Conservation (phyloP, 2,797 vertebrate genomes). For the Synanceia verrucosa region DNA sequence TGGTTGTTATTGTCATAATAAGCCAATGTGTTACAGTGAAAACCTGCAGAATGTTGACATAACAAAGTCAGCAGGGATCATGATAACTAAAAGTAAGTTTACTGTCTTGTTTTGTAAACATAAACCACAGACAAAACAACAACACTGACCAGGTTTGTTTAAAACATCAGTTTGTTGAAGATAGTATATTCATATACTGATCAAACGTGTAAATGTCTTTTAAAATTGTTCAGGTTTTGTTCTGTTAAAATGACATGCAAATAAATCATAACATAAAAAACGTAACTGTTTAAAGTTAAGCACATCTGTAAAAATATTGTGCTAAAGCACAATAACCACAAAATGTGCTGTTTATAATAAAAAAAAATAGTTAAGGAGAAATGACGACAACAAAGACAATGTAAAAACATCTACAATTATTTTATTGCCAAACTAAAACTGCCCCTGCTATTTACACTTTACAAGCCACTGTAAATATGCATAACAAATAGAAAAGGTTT, state of each 20-base stretch:
- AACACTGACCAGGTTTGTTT: background rate
- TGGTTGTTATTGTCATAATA: too few species aligned
- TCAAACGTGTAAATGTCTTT: background rate
- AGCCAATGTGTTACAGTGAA: background rate
- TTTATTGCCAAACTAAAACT: conserved; percentile 85
- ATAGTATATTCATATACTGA: background rate
- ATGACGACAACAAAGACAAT: conserved; percentile 56
- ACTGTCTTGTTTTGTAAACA: conserved; percentile 22
- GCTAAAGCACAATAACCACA: background rate
- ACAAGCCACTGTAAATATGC: conserved; percentile 80
- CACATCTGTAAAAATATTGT: background rate
- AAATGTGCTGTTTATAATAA: background rate
- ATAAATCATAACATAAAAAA: background rate
- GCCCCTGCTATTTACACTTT: conserved; percentile 86
- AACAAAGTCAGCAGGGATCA: conserved; percentile 6
- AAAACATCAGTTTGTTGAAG: background rate
- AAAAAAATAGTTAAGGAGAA: background rate
- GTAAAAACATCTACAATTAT: conserved; percentile 82
- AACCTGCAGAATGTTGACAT: background rate
- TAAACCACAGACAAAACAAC: conserved; percentile 1
- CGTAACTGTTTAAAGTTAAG: background rate
- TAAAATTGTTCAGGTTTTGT: background rate
- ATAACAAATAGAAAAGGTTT: conserved; percentile 81
- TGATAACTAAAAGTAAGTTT: background rate
- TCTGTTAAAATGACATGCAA: background rate